Conservation (phyloP, 2,888 invertebrate species). For the Microplitis deprimator region DNA sequence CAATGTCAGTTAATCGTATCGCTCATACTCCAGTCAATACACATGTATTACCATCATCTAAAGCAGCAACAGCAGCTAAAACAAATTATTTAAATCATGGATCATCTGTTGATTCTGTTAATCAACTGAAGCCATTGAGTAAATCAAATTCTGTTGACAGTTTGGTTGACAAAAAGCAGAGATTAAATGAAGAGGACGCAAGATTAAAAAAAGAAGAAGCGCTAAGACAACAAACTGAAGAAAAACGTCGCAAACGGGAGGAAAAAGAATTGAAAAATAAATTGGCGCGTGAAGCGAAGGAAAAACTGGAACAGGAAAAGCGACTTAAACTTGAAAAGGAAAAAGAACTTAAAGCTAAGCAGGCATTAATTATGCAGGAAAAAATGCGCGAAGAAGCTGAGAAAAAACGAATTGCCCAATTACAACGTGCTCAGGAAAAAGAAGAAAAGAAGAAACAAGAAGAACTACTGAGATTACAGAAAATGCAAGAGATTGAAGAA, state of each 20-base stretch:
- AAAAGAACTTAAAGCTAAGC: slow-evolving; percentile 67
- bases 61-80: slow-evolving; percentile 67
- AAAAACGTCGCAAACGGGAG: slow-evolving; percentile 75
- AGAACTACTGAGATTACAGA: slow-evolving; percentile 58
- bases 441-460: slow-evolving; percentile 65
- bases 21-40: slow-evolving; percentile 59
- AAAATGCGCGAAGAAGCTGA: slow-evolving; percentile 74
- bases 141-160: slow-evolving; percentile 61
- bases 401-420: slow-evolving; percentile 62
- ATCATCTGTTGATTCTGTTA: slow-evolving; percentile 58
- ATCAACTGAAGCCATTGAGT: slow-evolving; percentile 62
- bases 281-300: slow-evolving; percentile 71
- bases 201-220: slow-evolving; percentile 76
- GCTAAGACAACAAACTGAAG: slow-evolving; percentile 75
- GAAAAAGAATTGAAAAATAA: slow-evolving; percentile 76
- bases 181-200: slow-evolving; percentile 72
- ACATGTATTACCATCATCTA: slow-evolving; percentile 54
- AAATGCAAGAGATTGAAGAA: slow-evolving; percentile 66
- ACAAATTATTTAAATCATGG: slow-evolving; percentile 56
- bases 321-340: slow-evolving; percentile 71
- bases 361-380: slow-evolving; percentile 66
- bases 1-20: slow-evolving; percentile 60
- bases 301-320: slow-evolving; percentile 72
- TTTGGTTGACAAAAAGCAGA: slow-evolving; percentile 65
- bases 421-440: slow-evolving; percentile 65